phyloP scores from a whole-genome alignment of 2,113 vertebrate species.

The Clinocottus analis region DNA sequence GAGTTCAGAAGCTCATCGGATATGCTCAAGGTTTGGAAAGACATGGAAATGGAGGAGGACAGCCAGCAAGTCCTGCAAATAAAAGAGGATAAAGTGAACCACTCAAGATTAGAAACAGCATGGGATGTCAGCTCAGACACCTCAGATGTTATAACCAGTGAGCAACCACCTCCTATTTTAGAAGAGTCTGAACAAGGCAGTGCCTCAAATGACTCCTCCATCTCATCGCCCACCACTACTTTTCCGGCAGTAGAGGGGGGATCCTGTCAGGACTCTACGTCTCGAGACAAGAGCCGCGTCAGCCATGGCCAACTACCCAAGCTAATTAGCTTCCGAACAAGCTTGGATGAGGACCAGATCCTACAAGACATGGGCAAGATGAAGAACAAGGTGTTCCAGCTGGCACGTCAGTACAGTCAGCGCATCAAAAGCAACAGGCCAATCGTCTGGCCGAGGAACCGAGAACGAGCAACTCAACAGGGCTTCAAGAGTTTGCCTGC shows the following conservation, averaged over 20 bases:
- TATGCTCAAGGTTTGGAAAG: slow-evolving; percentile 86
- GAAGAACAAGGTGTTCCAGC: slow-evolving; percentile 93
- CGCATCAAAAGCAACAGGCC: slow-evolving; percentile 89
- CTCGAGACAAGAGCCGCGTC: slow-evolving; percentile 57
- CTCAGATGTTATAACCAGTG: slow-evolving; percentile 20
- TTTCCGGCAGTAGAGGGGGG: slow-evolving; percentile 45
- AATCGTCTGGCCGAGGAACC: slow-evolving; percentile 52
- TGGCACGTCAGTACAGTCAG: slow-evolving; percentile 96
- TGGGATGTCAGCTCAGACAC: slow-evolving; percentile 34
- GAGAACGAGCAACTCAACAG: slow-evolving; percentile 52
- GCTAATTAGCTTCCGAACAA: slow-evolving; percentile 75
- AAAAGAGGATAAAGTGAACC: neutral
- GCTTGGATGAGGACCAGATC: slow-evolving; percentile 83
- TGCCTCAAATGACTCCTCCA: slow-evolving; percentile 69
- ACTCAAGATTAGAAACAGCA: slow-evolving; percentile 24
- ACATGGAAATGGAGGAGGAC: slow-evolving; percentile 81
- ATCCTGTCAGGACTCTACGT: slow-evolving; percentile 32
- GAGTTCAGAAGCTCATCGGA: slow-evolving; percentile 84
- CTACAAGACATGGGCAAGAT: slow-evolving; percentile 84
- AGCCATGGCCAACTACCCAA: slow-evolving; percentile 73
- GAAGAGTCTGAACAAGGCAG: slow-evolving; percentile 83
- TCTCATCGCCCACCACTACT: slow-evolving; percentile 55
- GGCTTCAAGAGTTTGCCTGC: slow-evolving; percentile 52
- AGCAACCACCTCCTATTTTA: slow-evolving; percentile 83
- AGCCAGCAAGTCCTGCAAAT: slow-evolving; percentile 31